phyloP scores from a whole-genome alignment of 2,113 vertebrate genomes.

The Trichechus manatus region DNA sequence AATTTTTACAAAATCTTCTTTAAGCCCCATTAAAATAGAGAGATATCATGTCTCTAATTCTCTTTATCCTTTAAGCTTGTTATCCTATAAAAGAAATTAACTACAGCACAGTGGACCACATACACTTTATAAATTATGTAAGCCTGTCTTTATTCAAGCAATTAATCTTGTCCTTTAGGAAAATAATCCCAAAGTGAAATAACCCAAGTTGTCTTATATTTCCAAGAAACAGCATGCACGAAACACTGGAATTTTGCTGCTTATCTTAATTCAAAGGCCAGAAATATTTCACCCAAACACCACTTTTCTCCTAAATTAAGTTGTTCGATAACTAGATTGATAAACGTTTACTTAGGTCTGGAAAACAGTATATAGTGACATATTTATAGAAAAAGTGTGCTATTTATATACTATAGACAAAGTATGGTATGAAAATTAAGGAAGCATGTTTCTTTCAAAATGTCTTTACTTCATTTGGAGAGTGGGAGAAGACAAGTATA shows the following conservation, averaged over 20 bases:
- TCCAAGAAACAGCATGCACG: constrained; percentile 59
- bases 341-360: constrained; percentile 32
- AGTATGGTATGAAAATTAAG: background rate
- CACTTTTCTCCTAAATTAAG: background rate
- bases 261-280: background rate
- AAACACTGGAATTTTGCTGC: constrained; percentile 57
- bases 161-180: constrained; percentile 70
- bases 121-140: constrained; percentile 65
- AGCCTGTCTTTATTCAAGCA: constrained; percentile 65
- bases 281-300: constrained; percentile 9
- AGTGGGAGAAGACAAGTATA: background rate
- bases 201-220: constrained; percentile 55
- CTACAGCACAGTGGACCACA: constrained; percentile 28
- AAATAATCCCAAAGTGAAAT: constrained; percentile 56
- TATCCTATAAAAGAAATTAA: constrained; percentile 68
- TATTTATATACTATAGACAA: constrained; percentile 10
- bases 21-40: constrained; percentile 66
- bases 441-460: background rate
- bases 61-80: constrained; percentile 75
- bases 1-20: constrained; percentile 49
- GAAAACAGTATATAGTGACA: background rate
- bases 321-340: background rate
- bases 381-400: constrained; percentile 13
- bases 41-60: constrained; percentile 64
- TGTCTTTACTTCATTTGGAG: constrained; percentile 42